Evolutionary conservation across 2,113 vertebrate species (phyloP), one percentile per base, ranked within the genome.

Genomic region (Pampusana beccarii): DNA sequence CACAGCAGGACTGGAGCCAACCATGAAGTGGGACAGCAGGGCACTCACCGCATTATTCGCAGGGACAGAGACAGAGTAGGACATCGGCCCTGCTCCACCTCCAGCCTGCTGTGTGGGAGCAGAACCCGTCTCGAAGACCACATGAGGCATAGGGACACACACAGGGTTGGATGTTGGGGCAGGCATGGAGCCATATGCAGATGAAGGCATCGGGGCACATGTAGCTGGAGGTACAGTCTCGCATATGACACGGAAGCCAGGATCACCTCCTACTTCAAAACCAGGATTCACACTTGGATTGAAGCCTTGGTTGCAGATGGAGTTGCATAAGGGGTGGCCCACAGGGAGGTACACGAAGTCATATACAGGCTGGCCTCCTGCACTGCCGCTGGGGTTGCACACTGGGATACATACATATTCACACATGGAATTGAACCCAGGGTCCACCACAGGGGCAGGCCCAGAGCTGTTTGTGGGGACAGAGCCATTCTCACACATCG

Each of bases 321-420:
- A 31, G 73, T 96, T 96, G 50, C 96, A 97, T 19, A 97, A 82
- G 6, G 96, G 96, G 17, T 97, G 96, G 62, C 96, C 96, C 0
- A 94, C 96, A 56, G 96, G 96, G 13, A 97, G 95, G 86, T 96
- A 97, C 70, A 97, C 96, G 0, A 96, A 97, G 61, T 97, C 96
- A 0, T 96, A 97, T 34, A 96, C 95, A 11, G 95, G 92, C 33
- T 94, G 96, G 7, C 95, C 95, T 13, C 93, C 93, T 26, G 96
- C 48, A 8, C 53, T 29, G 77, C 91, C 82, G 71, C 91, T 96
- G 24, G 96, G 94, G 54, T 96, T 97, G 90, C 96, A 96, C 58
- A 97, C 67, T 8, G 96, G 96, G 51, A 97, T 96, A 28, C 96
- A 97, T 26, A 97, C 72, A 15, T 97, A 97, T 95, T 96, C 96